A percentile compares a stretch with the other conserved stretches of the same genome.
Evolutionary conservation across 2,888 invertebrate genomes (phyloP).

Genomic region (Chymomyza amoena): DNA sequence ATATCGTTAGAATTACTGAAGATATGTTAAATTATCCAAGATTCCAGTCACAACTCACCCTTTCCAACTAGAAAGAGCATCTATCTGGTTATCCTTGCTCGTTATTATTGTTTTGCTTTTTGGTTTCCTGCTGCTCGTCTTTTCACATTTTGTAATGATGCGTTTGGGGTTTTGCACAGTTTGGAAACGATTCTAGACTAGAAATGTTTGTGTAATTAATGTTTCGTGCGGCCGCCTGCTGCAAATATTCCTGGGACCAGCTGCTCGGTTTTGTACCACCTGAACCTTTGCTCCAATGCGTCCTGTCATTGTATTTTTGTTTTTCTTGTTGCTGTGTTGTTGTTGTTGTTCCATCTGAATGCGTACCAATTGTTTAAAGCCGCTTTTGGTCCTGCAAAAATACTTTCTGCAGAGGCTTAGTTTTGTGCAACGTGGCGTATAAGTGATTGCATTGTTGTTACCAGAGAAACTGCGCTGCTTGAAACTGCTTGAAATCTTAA

Average conservation of each 20-base stretch:
- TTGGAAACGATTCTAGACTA: constrained; percentile 8
- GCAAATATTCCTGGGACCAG: not conserved
- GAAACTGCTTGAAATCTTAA: constrained; percentile 20
- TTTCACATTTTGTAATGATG: constrained; percentile 33
- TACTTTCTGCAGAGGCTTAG: not conserved
- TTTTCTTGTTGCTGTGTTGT: constrained; percentile 22
- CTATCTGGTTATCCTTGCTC: not conserved
- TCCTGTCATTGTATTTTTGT: constrained; percentile 14
- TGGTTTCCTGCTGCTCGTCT: not conserved
- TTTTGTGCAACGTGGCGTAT: constrained; percentile 66
- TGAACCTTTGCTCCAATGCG: not conserved
- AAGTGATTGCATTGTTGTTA: constrained; percentile 60
- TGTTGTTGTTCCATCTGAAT: constrained; percentile 33
- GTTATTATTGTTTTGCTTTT: not conserved
- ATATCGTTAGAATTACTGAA: too few species aligned
- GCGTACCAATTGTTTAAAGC: constrained; percentile 16
- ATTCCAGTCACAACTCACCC: too few species aligned
- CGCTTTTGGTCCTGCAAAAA: constrained; percentile 13
- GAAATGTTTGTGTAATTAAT: constrained; percentile 57
- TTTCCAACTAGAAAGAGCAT: not conserved
- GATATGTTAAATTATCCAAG: too few species aligned
- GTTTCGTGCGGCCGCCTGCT: constrained; percentile 20
- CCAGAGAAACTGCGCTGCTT: not conserved
- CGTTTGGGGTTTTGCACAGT: constrained; percentile 36
- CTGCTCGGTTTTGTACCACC: not conserved